These are phyloP conservation scores for Spheniscus mendiculus DNA, from an alignment of 2,113 vertebrate genomes.

Conservation along the genomic window DNA sequence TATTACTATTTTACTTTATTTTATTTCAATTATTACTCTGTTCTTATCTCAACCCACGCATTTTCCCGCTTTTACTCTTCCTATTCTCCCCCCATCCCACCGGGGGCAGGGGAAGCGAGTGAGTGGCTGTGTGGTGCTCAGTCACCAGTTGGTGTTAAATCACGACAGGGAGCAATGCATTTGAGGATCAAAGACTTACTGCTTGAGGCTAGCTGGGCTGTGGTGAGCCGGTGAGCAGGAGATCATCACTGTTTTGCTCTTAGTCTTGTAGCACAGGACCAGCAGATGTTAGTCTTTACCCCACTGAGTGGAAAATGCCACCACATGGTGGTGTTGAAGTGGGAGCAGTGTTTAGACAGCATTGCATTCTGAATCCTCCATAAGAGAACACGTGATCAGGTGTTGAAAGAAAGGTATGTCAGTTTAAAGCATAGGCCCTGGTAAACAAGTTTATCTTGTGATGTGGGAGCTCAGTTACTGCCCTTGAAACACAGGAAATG, in stretches of 20 bases:
- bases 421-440: neutral
- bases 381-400: rapidly evolving
- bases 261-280: neutral
- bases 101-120: no score
- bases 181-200: no score
- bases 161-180: neutral
- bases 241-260: neutral
- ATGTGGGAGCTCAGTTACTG: neutral
- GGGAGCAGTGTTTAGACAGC: neutral
- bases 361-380: neutral
- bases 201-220: neutral
- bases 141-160: no score
- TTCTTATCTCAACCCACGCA: no score
- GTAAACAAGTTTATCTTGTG: neutral
- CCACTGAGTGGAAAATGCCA: neutral
- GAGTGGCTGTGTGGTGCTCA: no score
- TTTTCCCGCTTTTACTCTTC: no score
- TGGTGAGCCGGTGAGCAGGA: neutral
- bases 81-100: no score
- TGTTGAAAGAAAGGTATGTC: neutral
- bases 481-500: neutral
- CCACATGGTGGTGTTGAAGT: neutral
- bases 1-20: no score
- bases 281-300: neutral
- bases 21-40: no score